These are phyloP conservation scores for Lacanobia oleracea DNA, from an alignment of 2,888 invertebrate genomes.

Conservation along the genomic window DNA sequence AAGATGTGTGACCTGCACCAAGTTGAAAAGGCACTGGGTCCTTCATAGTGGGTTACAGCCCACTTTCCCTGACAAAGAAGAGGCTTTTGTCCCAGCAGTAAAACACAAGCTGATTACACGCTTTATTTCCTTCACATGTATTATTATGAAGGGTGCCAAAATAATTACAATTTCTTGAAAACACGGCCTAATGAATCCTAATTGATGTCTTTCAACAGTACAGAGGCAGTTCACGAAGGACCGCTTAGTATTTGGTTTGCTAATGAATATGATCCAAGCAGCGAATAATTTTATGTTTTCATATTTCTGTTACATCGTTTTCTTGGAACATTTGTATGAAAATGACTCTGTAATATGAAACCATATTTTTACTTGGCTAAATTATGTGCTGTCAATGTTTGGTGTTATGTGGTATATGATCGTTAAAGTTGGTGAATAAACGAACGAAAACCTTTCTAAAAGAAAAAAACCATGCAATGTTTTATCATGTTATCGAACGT, in stretches of 20 bases:
- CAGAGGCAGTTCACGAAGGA: neutral
- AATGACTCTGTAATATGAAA: neutral
- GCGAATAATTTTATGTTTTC: constrained; percentile 2
- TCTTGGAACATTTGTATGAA: neutral
- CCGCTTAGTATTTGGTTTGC: neutral
- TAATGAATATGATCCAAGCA: neutral
- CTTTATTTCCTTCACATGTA: too few species aligned
- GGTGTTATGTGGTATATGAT: neutral
- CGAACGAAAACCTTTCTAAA: too few species aligned
- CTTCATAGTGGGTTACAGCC: neutral
- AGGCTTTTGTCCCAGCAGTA: too few species aligned
- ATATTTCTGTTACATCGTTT: neutral
- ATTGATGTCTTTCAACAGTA: neutral
- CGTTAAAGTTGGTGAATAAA: too few species aligned
- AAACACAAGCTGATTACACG: too few species aligned
- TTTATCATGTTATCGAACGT: too few species aligned
- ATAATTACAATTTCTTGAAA: too few species aligned
- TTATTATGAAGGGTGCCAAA: too few species aligned
- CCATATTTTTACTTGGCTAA: neutral
- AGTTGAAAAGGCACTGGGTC: neutral
- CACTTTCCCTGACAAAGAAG: too few species aligned
- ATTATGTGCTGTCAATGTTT: neutral
- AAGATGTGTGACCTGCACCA: neutral
- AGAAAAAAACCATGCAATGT: too few species aligned
- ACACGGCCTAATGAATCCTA: neutral